Conservation (phyloP, 1,140 invertebrate species). For the Agraylea sexmaculata region DNA sequence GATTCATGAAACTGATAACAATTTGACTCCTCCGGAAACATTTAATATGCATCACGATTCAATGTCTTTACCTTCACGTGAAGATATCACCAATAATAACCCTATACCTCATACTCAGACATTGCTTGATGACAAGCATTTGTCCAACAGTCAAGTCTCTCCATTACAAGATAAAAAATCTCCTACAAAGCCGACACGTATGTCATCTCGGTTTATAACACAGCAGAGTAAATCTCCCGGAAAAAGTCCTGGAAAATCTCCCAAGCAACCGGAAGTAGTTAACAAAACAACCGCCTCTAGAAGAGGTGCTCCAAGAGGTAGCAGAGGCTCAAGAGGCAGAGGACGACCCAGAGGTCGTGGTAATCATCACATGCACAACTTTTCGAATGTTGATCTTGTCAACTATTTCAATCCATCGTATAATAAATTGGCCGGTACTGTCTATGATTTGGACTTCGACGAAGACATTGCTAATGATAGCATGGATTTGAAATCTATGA, state of each 20-base stretch:
- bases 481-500: slow-evolving; percentile 66
- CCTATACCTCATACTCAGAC: slow-evolving; percentile 24
- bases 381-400: slow-evolving; percentile 26
- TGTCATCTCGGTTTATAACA: slow-evolving; percentile 47
- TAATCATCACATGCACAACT: slow-evolving; percentile 24
- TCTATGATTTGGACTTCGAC: slow-evolving; percentile 77
- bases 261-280: slow-evolving; percentile 41
- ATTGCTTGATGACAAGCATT: slow-evolving; percentile 29
- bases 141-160: slow-evolving; percentile 16
- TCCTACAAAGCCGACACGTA: slow-evolving; percentile 52
- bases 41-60: slow-evolving; percentile 30
- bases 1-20: slow-evolving; percentile 27
- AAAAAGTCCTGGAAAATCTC: slow-evolving; percentile 66
- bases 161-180: slow-evolving; percentile 44
- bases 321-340: slow-evolving; percentile 43
- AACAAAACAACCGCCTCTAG: slow-evolving; percentile 27
- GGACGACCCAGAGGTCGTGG: slow-evolving; percentile 61
- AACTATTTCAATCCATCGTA: slow-evolving; percentile 44
- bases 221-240: slow-evolving; percentile 50
- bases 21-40: slow-evolving; percentile 32
- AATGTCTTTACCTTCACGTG: slow-evolving; percentile 18
- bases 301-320: slow-evolving; percentile 41
- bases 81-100: slow-evolving; percentile 18
- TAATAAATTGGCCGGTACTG: slow-evolving; percentile 71
- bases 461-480: slow-evolving; percentile 66